phyloP scores from a whole-genome alignment of 2,113 vertebrate species.

The Thymallus thymallus region DNA sequence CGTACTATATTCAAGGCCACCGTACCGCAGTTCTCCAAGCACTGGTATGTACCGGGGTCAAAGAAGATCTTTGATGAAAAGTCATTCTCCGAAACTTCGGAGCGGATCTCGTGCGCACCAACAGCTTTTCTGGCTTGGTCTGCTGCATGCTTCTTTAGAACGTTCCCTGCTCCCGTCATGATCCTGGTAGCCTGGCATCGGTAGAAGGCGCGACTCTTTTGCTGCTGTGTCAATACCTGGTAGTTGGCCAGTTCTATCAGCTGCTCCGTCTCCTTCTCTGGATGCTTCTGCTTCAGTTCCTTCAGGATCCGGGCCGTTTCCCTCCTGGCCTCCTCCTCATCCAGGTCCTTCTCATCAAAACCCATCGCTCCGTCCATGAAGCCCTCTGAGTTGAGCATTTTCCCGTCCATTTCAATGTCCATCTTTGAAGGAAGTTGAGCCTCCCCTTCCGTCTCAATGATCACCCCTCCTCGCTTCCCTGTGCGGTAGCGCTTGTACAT shows the following conservation, averaged over 20 bases:
- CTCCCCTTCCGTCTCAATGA: constrained; percentile 93
- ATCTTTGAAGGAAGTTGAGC: constrained; percentile 80
- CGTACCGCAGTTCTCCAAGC: constrained; percentile 92
- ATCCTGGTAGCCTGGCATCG: constrained; percentile 92
- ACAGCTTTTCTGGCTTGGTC: constrained; percentile 87
- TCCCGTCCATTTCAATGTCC: constrained; percentile 90
- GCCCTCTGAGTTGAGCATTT: constrained; percentile 83
- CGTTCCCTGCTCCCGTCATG: constrained; percentile 90
- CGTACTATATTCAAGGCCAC: constrained; percentile 84
- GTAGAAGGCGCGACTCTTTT: constrained; percentile 94
- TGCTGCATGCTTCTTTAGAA: constrained; percentile 88
- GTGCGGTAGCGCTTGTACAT: constrained; percentile 91
- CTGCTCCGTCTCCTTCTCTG: constrained; percentile 91
- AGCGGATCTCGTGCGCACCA: constrained; percentile 83
- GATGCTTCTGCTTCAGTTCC: constrained; percentile 92
- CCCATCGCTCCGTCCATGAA: constrained; percentile 79
- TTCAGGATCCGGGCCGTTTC: constrained; percentile 90
- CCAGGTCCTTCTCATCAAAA: constrained; percentile 78
- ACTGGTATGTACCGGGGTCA: constrained; percentile 88
- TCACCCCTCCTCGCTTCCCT: constrained; percentile 88
- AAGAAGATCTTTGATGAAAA: constrained; percentile 86
- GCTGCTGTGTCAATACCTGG: constrained; percentile 87
- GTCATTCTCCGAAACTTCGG: constrained; percentile 73
- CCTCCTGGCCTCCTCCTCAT: constrained; percentile 86
- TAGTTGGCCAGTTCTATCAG: constrained; percentile 90